phyloP scores from a whole-genome alignment of 2,888 invertebrate genomes.

The Phengaris arion region DNA sequence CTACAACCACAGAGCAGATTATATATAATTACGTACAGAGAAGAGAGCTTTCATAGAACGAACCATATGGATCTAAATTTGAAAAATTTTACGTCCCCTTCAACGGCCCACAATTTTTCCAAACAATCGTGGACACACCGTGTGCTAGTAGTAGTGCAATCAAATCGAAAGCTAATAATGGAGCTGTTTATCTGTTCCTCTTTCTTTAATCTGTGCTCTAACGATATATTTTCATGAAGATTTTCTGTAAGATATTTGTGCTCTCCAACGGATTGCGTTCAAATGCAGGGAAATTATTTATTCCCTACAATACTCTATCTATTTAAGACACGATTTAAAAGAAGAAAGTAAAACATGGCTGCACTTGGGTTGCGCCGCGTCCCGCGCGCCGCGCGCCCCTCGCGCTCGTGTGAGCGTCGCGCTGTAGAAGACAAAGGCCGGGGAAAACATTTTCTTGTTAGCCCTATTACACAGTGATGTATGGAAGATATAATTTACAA shows the following conservation, averaged over 20 bases:
- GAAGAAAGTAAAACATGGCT: constrained; percentile 73
- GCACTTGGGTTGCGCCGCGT: constrained; percentile 47
- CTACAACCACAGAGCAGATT: no score
- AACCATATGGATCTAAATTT: no score
- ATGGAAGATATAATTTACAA: constrained; percentile 33
- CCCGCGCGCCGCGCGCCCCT: background rate
- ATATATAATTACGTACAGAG: no score
- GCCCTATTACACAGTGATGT: constrained; percentile 39
- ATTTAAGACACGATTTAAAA: constrained; percentile 36
- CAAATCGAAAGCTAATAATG: no score
- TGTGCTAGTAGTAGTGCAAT: no score
- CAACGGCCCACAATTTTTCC: no score
- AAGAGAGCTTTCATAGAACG: no score
- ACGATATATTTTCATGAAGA: no score
- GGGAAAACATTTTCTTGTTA: constrained; percentile 63
- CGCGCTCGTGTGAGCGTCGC: background rate
- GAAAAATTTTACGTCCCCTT: no score
- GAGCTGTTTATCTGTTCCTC: no score
- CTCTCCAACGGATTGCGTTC: background rate
- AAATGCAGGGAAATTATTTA: background rate
- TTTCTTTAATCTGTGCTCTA: no score
- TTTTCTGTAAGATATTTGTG: background rate
- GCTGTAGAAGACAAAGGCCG: constrained; percentile 57
- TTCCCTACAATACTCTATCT: background rate
- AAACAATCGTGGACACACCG: no score